Evolutionary conservation across 2,888 invertebrate species (phyloP).

Genomic region (Philonicus albiceps): DNA sequence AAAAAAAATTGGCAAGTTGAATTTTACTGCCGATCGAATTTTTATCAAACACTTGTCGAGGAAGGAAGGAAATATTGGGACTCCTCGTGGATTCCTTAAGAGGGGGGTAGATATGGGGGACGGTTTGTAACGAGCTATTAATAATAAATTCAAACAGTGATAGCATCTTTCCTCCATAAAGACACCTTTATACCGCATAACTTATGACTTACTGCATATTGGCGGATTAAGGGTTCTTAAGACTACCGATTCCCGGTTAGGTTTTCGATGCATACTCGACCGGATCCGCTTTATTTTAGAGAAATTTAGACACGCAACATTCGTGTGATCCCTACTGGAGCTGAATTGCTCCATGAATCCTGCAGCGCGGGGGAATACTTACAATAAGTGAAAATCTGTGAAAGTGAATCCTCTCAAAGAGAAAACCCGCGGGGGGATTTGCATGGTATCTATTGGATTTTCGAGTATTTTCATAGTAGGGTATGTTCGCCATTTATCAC

Average conservation of each 20-base stretch:
- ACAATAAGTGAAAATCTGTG: not conserved
- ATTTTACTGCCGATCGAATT: conserved; percentile 19
- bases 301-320: not conserved
- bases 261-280: not conserved
- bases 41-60: not conserved
- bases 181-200: not conserved
- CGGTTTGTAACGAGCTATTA: not conserved
- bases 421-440: not conserved
- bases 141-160: not conserved
- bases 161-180: not conserved
- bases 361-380: not conserved
- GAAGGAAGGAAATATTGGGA: not conserved
- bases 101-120: not conserved
- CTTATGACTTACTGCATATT: not conserved
- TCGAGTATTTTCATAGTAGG: not conserved
- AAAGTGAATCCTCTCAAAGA: not conserved
- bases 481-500: conserved; percentile 31
- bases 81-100: not conserved
- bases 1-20: not conserved
- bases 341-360: not conserved
- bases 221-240: not conserved
- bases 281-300: not conserved
- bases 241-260: not conserved
- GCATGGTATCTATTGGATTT: conserved; percentile 11
- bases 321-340: not conserved